Base-by-base conservation (phyloP, 2,797 vertebrate species). In the Enteromius thamalakanensis region DNA sequence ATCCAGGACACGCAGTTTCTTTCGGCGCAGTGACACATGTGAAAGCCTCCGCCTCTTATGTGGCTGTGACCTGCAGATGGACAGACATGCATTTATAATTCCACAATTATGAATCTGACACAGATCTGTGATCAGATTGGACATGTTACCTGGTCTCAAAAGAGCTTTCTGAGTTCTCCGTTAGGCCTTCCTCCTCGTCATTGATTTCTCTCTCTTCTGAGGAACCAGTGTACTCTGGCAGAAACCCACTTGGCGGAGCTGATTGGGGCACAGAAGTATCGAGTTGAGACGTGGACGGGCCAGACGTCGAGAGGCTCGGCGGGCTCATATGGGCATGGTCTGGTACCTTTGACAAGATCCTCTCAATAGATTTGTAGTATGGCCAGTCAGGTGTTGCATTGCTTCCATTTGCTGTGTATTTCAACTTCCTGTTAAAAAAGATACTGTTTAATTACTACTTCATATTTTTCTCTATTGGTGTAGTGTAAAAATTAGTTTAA, bases 301-400 rank as follows among this genome's bases (percentile, higher is more conserved):
- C 97, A 17, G 96, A 93, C 45, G 93, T 92, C 89, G 95, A 96
- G 80, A 93, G 92, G 75, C 97, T 96, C 12, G 95, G 89, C 86
- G 95, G 92, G 90, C 91, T 96, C 91, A 94, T 93, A 74, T 96
- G 94, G 12, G 93, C 95, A 1, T 93, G 95, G 89, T 98, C 97
- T 79, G 96, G 93, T n/a, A 95, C 94, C 90, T 97, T 98, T 90
- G 96, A 95, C 87, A 99, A 94, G 91, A 99, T 99, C 92, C 96
- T 97, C 88, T 99, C 97, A 86, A 99, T 99, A 87, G 97, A 90
- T 92, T 96, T 97, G 89, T 93, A 99, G 91, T 98, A 99, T 23
- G 98, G 97, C 98, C 98, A 99, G 89, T 99, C 97, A 1, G 97
- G 96, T 1, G 89, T 91, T 86, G 96, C 91, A 6, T 93, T 92